Evolutionary conservation across 2,888 invertebrate species (phyloP).

Genomic region (Rotaria macrura): DNA sequence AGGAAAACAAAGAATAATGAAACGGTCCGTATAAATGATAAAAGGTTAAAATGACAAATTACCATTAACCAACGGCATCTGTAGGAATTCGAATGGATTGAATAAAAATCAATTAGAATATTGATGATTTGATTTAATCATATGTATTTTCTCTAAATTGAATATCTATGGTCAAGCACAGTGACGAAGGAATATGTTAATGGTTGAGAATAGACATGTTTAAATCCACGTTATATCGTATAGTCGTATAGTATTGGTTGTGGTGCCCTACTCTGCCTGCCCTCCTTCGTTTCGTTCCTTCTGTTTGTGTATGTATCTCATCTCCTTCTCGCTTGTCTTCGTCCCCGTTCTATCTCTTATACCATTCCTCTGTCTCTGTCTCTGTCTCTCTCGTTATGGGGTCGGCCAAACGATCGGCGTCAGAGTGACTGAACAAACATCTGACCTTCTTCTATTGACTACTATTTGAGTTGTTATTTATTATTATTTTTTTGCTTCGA

Average conservation of each 20-base stretch:
- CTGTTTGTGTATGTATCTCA: slow-evolving; percentile 11
- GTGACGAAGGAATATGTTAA: not conserved
- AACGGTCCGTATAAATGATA: too few species aligned
- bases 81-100: not conserved
- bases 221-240: not conserved
- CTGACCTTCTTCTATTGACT: not conserved
- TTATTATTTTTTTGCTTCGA: not conserved
- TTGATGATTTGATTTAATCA: not conserved
- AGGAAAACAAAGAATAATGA: too few species aligned
- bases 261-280: slow-evolving; percentile 8
- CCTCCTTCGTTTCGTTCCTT: slow-evolving; percentile 15
- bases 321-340: not conserved
- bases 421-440: not conserved
- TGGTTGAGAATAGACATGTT: not conserved
- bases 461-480: not conserved
- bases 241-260: not conserved
- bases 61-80: too few species aligned
- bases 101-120: not conserved
- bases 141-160: not conserved
- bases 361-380: not conserved
- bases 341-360: not conserved
- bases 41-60: too few species aligned
- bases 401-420: not conserved
- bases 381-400: not conserved
- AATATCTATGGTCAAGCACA: not conserved